Conservation (phyloP, 2,113 vertebrate species). For the Lathamus discolor region DNA sequence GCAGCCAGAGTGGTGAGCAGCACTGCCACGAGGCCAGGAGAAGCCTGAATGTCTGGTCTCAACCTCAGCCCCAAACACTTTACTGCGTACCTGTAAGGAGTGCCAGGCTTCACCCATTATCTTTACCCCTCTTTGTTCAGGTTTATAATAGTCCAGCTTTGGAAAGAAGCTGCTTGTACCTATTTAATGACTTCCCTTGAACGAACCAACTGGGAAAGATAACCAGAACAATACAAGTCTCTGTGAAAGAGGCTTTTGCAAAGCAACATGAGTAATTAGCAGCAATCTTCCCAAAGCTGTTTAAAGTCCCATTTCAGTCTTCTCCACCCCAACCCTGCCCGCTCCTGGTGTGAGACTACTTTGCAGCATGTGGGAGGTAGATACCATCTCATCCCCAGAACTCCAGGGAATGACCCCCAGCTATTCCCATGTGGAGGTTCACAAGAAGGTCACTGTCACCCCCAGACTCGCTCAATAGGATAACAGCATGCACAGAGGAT, state of each 20-base stretch:
- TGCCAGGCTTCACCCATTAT: neutral
- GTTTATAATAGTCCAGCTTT: neutral
- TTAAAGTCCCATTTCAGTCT: neutral
- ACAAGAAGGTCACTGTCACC: neutral
- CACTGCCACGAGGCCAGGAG: neutral
- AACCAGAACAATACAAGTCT: neutral
- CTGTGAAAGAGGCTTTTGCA: neutral
- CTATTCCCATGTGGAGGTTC: neutral
- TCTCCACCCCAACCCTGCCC: neutral
- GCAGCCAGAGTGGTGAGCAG: neutral
- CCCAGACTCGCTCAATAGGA: neutral
- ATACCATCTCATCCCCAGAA: neutral
- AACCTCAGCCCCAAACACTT: neutral
- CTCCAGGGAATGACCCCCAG: neutral
- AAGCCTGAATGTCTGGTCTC: neutral
- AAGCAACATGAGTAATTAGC: neutral
- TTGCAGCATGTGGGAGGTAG: rapidly evolving
- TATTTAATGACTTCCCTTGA: neutral
- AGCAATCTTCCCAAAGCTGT: neutral
- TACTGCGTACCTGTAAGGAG: neutral
- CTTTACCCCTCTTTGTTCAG: neutral
- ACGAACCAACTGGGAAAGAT: neutral
- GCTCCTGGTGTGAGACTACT: neutral
- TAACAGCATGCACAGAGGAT: neutral
- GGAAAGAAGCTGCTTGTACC: neutral